Percentiles rank a stretch among this genome's conserved stretches.
Evolutionary conservation across 2,888 invertebrate species (phyloP).

Genomic region (Chironomus riparius): DNA sequence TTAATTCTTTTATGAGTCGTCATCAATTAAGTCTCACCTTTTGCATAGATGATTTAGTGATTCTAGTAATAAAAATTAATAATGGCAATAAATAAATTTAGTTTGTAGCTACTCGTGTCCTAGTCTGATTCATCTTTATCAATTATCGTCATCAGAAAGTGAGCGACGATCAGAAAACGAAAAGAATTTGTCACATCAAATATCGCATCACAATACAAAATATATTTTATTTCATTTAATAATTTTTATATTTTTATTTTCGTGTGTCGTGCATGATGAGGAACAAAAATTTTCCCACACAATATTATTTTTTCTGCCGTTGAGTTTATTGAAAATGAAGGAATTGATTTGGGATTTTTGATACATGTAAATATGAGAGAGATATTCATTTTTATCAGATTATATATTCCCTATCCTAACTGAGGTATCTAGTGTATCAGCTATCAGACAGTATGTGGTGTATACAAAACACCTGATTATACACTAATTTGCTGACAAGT

Average conservation of each 20-base stretch:
- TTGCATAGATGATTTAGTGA: too few species aligned
- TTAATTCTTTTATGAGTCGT: too few species aligned
- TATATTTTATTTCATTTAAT: neutral
- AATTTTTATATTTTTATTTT: neutral
- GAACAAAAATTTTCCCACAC: neutral
- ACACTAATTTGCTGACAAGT: conserved; percentile 25
- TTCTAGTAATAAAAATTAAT: too few species aligned
- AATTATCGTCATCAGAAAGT: too few species aligned
- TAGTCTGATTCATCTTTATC: neutral
- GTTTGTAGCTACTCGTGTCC: neutral
- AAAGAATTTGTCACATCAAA: neutral
- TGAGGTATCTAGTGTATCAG: too few species aligned
- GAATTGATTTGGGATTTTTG: too few species aligned
- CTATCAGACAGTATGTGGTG: neutral
- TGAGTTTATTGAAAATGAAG: neutral
- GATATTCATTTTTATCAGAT: neutral
- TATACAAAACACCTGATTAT: conserved; percentile 23
- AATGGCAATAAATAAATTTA: too few species aligned
- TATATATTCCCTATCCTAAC: neutral
- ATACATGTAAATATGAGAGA: neutral
- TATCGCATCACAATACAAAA: neutral
- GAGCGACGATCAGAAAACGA: neutral
- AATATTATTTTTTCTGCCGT: neutral
- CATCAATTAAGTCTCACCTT: too few species aligned
- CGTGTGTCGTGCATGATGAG: neutral